Evolutionary conservation across 2,797 vertebrate species (phyloP).

Genomic region (Malacoctenus gilli): DNA sequence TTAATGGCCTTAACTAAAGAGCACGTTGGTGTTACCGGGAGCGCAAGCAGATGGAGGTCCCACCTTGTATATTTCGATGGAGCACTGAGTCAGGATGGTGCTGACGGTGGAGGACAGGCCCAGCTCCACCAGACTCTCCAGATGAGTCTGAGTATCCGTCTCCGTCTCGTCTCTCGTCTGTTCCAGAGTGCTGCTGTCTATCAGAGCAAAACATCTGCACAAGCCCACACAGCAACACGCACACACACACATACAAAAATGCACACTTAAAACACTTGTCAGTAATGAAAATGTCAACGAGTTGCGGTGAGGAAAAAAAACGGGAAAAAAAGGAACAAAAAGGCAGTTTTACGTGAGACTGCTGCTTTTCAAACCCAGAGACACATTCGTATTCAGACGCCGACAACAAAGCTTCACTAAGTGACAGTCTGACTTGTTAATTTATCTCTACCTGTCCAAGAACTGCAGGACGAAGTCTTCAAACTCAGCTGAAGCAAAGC

Average conservation of each 20-base stretch:
- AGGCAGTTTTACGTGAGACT: constrained; percentile 34
- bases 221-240: constrained; percentile 14
- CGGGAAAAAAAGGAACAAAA: not conserved
- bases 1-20: constrained; percentile 6
- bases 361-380: constrained; percentile 51
- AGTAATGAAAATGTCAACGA: constrained; percentile 47
- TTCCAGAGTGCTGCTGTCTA: constrained; percentile 95
- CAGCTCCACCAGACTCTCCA: constrained; percentile 95
- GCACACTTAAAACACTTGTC: constrained; percentile 33
- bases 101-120: constrained; percentile 96
- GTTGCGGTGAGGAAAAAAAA: constrained; percentile 10
- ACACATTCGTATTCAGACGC: constrained; percentile 23
- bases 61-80: constrained; percentile 94
- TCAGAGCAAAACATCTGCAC: constrained; percentile 94
- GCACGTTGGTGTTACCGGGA: not conserved
- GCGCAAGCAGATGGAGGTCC: too few relatives aligned
- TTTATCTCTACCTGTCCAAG: constrained; percentile 90
- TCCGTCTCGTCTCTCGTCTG: constrained; percentile 97
- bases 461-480: constrained; percentile 98
- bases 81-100: constrained; percentile 96
- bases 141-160: constrained; percentile 97
- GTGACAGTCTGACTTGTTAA: constrained; percentile 59
- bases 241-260: constrained; percentile 29
- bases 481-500: constrained; percentile 95
- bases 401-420: constrained; percentile 50